Conservation (phyloP, 2,888 invertebrate genomes). For the Caenorhabditis sulstoni region DNA sequence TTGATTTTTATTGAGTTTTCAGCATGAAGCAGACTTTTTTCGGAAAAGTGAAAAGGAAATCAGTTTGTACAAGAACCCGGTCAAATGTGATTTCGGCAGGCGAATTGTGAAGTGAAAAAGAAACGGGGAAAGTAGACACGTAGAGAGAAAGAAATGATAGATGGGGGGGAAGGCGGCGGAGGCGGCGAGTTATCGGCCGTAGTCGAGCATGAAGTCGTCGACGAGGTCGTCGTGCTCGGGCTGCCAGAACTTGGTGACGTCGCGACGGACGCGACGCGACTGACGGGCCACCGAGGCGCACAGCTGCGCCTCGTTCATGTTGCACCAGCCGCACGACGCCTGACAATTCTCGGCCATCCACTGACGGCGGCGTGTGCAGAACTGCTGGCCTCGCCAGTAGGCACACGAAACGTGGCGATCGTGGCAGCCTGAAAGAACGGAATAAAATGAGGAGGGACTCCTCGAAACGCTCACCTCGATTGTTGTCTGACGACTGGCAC, state of each 20-base stretch:
- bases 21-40: background rate
- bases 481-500: slow-evolving; percentile 66
- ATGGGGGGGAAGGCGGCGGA: too few relatives aligned
- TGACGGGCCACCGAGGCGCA: slow-evolving; percentile 73
- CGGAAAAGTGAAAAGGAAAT: slow-evolving; percentile 13
- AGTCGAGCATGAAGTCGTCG: slow-evolving; percentile 60
- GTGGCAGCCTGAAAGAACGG: slow-evolving; percentile 70
- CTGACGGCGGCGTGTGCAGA: slow-evolving; percentile 76
- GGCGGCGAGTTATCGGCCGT: slow-evolving; percentile 27
- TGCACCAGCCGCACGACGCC: slow-evolving; percentile 77
- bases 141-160: slow-evolving; percentile 6
- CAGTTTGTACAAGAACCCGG: slow-evolving; percentile 59
- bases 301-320: slow-evolving; percentile 72
- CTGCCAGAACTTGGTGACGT: slow-evolving; percentile 29
- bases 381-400: slow-evolving; percentile 76
- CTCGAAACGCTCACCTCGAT: slow-evolving; percentile 65
- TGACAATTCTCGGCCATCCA: slow-evolving; percentile 78
- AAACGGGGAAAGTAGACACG: slow-evolving; percentile 14
- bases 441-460: background rate
- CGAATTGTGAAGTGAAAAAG: slow-evolving; percentile 2
- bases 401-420: slow-evolving; percentile 77
- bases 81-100: slow-evolving; percentile 51
- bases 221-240: slow-evolving; percentile 27
- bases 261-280: slow-evolving; percentile 30
- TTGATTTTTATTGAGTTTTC: background rate